Base-by-base conservation (phyloP, 2,888 invertebrate species). In the Pteria penguin region DNA sequence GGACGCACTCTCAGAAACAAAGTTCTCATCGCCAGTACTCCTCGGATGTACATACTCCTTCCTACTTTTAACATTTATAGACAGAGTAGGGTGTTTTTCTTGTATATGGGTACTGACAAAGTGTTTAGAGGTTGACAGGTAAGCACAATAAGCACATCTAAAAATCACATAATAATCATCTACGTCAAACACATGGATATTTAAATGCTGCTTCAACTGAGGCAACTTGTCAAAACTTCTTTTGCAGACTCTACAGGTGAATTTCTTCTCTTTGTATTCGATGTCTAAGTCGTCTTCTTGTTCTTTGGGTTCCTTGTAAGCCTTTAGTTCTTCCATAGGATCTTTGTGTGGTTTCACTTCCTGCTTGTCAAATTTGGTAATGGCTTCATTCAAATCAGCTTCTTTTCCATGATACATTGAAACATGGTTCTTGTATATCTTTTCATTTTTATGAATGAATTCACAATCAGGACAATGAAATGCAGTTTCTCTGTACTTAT, bases 131-230 rank as follows among this genome's bases (percentile, higher is more conserved):
- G 85, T 84, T 14, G 85, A 82, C 27, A 81, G 78, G 52, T 73
- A 82, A 2, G 72, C 67, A 66, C 85, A 85, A 29, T 82, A 80
- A 57, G 79, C 78, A 67, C 85, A 85, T 62, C 80, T 84, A 65
- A 77, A 84, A 63, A 78, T 75, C 14, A 76, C 71, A 52, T 82
- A 74, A 22, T 79, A 79, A 29, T 70, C 68, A 18, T 83, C 75
- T 66, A 76, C 76, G 31, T 77, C 70, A n/a, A n/a, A n/a, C 22
- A 52, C 27, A 8, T 75, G 76, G 26, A 32, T 55, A 27, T 69
- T 29, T 31, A 84, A 55, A 57, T 84, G 84, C n/a, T 67, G 66
- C 36, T 77, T 81, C 5, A 84, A 32, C 45, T 78, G 69, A 2
- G 73, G 66, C 31, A 81, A 77, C 65, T 80, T 83, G 27, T 80